phyloP scores from a whole-genome alignment of 2,888 invertebrate species.

The Petrophora chlorosata region DNA sequence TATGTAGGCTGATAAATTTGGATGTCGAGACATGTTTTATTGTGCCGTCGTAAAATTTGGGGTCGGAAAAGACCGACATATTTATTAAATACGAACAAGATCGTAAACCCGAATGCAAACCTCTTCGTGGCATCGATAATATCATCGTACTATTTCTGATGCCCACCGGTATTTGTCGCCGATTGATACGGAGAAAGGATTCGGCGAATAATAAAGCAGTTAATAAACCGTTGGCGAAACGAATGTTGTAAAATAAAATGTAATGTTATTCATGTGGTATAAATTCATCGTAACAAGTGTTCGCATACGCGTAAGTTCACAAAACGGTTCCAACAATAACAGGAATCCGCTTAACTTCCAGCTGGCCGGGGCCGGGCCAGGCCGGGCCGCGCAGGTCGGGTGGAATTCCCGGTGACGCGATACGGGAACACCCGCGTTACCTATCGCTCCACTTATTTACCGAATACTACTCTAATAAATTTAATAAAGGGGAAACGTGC shows the following conservation, averaged over 20 bases:
- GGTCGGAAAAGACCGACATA: slow-evolving; percentile 81
- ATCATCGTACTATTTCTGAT: slow-evolving; percentile 69
- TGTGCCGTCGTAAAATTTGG: slow-evolving; percentile 80
- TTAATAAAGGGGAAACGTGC: slow-evolving; percentile 70
- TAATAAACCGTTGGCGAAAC: slow-evolving; percentile 8
- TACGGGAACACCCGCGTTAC: slow-evolving; percentile 50
- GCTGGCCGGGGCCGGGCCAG: slow-evolving; percentile 49
- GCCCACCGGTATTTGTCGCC: slow-evolving; percentile 44
- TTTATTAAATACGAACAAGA: slow-evolving; percentile 82
- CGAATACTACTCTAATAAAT: slow-evolving; percentile 73
- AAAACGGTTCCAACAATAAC: slow-evolving; percentile 64
- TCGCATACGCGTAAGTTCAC: slow-evolving; percentile 51
- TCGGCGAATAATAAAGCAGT: slow-evolving; percentile 10
- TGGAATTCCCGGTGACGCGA: slow-evolving; percentile 68
- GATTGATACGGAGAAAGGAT: slow-evolving; percentile 34
- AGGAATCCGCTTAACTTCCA: slow-evolving; percentile 65
- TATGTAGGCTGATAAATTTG: slow-evolving; percentile 83
- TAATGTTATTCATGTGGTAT: slow-evolving; percentile 18
- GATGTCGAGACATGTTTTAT: slow-evolving; percentile 84
- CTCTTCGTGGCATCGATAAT: slow-evolving; percentile 76
- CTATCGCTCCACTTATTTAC: slow-evolving; percentile 70
- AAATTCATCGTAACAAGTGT: slow-evolving; percentile 32
- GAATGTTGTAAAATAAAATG: slow-evolving; percentile 2
- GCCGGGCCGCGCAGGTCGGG: slow-evolving; percentile 33
- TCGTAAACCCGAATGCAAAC: slow-evolving; percentile 79